These are phyloP conservation scores for Sitobion miscanthi DNA, from an alignment of 1,140 invertebrate genomes.

Conservation along the genomic window DNA sequence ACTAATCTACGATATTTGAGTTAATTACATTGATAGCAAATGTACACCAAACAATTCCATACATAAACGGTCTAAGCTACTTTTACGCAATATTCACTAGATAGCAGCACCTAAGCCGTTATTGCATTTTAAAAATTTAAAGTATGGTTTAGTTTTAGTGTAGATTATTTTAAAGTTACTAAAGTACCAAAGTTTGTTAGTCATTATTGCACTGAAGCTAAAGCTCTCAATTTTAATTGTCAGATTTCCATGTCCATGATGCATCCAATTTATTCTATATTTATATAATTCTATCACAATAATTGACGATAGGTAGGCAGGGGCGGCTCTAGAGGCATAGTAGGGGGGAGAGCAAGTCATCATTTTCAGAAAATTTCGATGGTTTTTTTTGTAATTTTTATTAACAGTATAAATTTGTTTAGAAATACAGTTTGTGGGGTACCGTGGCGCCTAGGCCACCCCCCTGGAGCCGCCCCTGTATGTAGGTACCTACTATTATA, in stretches of 20 bases:
- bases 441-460: no score
- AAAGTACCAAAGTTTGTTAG: no score
- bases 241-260: neutral
- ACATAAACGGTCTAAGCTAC: neutral
- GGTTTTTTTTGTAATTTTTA: no score
- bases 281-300: neutral
- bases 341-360: no score
- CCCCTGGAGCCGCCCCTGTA: no score
- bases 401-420: no score
- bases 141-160: neutral
- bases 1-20: neutral
- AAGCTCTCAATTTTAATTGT: neutral
- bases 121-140: neutral
- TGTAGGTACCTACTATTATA: no score
- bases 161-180: no score
- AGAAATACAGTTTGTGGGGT: no score
- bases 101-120: neutral
- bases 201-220: no score
- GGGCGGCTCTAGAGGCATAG: no score
- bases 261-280: neutral
- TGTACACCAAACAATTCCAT: neutral
- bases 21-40: neutral
- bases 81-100: neutral
- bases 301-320: neutral
- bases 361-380: no score